Base-by-base conservation (phyloP, 2,113 vertebrate species). In the Nerophis ophidion region DNA sequence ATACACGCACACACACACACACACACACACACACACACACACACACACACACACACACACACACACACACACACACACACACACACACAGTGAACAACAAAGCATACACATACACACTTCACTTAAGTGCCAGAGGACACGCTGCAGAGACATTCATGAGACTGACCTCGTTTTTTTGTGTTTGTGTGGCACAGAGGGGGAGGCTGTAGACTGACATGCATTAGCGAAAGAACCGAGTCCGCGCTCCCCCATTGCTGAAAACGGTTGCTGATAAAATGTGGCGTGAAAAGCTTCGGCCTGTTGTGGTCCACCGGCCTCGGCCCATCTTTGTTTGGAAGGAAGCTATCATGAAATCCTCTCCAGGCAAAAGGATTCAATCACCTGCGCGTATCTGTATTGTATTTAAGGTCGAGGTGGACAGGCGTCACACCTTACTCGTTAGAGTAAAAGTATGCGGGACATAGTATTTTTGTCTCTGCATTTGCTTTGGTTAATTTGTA, bases 91-190 rank as follows among this genome's bases (percentile, higher is more conserved):
- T 44, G 40, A 12, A 17, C 2, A 35, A 55, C n/a, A 8, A 12
- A 9, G 58, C 49, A 49, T 47, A 61, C 50, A 48, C 57, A 49
- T 10, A 6, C 11, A 40, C 35, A 46, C 42, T 55, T 19, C 42
- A 67, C n/a, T 46, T 48, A 69, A 70, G 74, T 69, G 81, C 63
- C 66, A 42, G 60, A 71, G 72, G 74, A 82, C 74, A 71, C 50
- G 35, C 62, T 52, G 70, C 72, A 74, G 74, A 79, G 72, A 71
- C 58, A 8, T 63, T 55, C 46, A 66, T 68, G 79, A 77, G 66
- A 76, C 60, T 84, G 82, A 87, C 86, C 86, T 81, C 49, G 46
- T 82, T 86, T 72, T 65, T 26, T 61, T 34, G 61, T 59, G 70
- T 57, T 58, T 59, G 47, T 52, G 52, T 52, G 63, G 70, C 66